Base-by-base conservation (phyloP, 2,888 invertebrate genomes). In the Nasonovia ribisnigri region DNA sequence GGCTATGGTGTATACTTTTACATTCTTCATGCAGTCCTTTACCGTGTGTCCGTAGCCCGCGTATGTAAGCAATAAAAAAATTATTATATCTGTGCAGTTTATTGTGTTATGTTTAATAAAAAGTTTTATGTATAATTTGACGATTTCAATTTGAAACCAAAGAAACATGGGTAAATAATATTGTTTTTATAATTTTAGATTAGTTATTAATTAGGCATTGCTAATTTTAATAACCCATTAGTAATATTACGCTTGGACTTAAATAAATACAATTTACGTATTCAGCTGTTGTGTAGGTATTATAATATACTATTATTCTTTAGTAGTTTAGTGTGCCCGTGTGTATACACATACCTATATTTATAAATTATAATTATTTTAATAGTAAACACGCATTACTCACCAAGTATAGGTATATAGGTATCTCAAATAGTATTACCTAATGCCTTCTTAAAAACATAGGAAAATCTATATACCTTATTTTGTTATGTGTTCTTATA, bases 151-250 rank as follows among this genome's bases (percentile, higher is more conserved):
- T 88, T n/a, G 26, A 54, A 88, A 51, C 42, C 43, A 24, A 87
- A 67, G 48, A 92, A 92, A 26, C 29, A 92, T 92, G 92, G 92
- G 92, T 92, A 92, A 88, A 77, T 88, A 42, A n/a, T 60, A 86
- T 92, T 86, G 2, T 42, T 77, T 36, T 77, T 20, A 36, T 2
- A 20, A 88, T n/a, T 54, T 42, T 88, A 88, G 16, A 42, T 46
- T 29, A 86, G 11, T 29, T 86, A n/a, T n/a, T n/a, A n/a, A n/a
- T 84, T 84, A 43, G 4, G 46, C 46, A 36, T 36, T 8, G 36
- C 42, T 77, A 77, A 20, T 77, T 36, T 20, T 36, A 20, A 36
- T 8, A 36, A 24, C n/a, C 20, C n/a, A n/a, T 20, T 36, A 77
- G 77, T 77, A 36, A 77, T 42, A 36, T 67, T 29, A n/a, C 5